Evolutionary conservation across 2,797 vertebrate species (phyloP).

Genomic region (Echeneis naucrates): DNA sequence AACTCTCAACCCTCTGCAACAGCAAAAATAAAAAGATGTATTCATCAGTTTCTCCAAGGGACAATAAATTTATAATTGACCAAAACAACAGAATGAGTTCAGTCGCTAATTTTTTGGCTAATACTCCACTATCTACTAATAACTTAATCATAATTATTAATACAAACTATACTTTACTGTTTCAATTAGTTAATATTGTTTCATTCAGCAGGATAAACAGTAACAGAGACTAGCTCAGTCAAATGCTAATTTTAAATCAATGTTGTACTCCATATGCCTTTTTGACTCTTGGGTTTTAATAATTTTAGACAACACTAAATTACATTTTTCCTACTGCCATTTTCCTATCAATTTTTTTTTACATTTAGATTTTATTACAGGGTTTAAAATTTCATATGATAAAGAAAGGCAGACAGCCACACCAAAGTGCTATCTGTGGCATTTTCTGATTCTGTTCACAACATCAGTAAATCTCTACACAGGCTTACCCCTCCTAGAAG

Average conservation of each 20-base stretch:
- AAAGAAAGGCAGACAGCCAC: neutral
- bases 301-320: neutral
- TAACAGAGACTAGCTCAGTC: neutral
- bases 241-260: neutral
- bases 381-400: neutral
- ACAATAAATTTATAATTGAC: neutral
- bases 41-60: neutral
- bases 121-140: neutral
- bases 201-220: neutral
- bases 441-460: too few species aligned
- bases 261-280: neutral
- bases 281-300: neutral
- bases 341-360: neutral
- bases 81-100: neutral
- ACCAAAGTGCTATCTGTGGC: too few species aligned
- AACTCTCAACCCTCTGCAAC: slow-evolving; percentile 87
- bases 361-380: neutral
- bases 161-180: too few species aligned
- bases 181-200: too few species aligned
- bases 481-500: slow-evolving; percentile 88
- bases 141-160: too few species aligned
- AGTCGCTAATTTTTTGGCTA: neutral
- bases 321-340: neutral
- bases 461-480: neutral
- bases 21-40: slow-evolving; percentile 9